These are phyloP conservation scores for Halichoerus grypus DNA, from an alignment of 2,113 vertebrate genomes.

Conservation along the genomic window DNA sequence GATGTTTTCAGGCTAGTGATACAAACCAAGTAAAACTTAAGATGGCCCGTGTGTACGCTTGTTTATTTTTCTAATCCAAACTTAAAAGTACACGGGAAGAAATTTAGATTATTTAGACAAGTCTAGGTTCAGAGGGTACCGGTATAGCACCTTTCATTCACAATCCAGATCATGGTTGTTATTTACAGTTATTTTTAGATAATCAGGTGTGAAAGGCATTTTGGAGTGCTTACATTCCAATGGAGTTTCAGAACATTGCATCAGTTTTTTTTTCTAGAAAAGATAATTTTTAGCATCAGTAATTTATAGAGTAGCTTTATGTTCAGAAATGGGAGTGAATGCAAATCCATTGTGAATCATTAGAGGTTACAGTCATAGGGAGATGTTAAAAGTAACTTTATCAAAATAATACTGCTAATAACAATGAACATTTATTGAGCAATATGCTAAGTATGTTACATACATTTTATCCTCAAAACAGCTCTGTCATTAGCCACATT, in stretches of 20 bases:
- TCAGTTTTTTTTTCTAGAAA: slow-evolving; percentile 52
- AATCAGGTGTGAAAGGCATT: slow-evolving; percentile 4
- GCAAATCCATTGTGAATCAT: not conserved
- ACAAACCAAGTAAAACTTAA: slow-evolving; percentile 51
- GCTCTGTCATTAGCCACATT: slow-evolving; percentile 40
- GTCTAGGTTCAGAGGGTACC: not conserved
- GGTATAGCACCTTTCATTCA: not conserved
- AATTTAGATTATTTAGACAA: slow-evolving; percentile 2
- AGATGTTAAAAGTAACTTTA: slow-evolving; percentile 51
- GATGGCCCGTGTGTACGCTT: slow-evolving; percentile 3
- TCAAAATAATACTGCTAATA: slow-evolving; percentile 52
- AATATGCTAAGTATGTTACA: slow-evolving; percentile 20
- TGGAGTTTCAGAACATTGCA: slow-evolving; percentile 6
- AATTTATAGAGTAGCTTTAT: slow-evolving; percentile 45
- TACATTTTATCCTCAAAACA: slow-evolving; percentile 48
- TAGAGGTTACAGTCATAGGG: not conserved
- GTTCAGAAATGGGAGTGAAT: slow-evolving; percentile 42
- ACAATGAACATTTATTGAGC: slow-evolving; percentile 13
- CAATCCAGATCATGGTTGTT: not conserved
- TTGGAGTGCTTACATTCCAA: not conserved
- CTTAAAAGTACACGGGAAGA: slow-evolving; percentile 44
- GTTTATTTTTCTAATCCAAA: slow-evolving; percentile 31
- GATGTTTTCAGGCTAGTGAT: slow-evolving; percentile 28
- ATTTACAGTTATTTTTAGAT: slow-evolving; percentile 34
- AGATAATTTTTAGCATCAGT: slow-evolving; percentile 33